Evolutionary conservation across 2,113 vertebrate species (phyloP).

Genomic region (Austrofundulus limnaeus): DNA sequence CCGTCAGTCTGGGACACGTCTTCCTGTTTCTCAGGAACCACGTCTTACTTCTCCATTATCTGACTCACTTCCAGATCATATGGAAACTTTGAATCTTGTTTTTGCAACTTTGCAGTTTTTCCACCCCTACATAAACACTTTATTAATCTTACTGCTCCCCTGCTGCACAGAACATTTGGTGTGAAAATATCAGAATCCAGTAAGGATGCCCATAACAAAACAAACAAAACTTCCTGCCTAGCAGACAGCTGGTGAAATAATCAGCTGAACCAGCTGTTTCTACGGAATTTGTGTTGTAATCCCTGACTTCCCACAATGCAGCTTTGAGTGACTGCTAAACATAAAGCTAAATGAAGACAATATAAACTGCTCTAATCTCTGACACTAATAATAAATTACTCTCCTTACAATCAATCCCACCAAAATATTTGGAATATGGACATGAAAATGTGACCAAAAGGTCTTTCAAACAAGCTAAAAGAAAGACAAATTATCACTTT

Average conservation of each 20-base stretch:
- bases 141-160: background rate
- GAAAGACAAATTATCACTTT: slow-evolving; percentile 1
- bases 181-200: background rate
- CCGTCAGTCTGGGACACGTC: background rate
- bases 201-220: background rate
- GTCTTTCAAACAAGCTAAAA: too few relatives aligned
- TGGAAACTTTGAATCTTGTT: background rate
- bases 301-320: background rate
- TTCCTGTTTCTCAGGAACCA: slow-evolving; percentile 9
- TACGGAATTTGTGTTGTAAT: slow-evolving; percentile 1
- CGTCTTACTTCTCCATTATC: slow-evolving; percentile 29
- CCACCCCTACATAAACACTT: background rate
- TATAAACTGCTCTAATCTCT: background rate
- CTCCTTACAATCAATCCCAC: too few relatives aligned
- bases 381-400: too few relatives aligned
- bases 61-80: background rate
- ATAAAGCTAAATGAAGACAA: slow-evolving; percentile 7
- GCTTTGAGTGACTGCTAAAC: background rate
- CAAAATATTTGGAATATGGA: too few relatives aligned
- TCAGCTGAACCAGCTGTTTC: slow-evolving; percentile 1
- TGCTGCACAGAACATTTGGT: slow-evolving; percentile 1
- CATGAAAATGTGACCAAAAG: background rate
- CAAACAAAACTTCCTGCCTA: background rate
- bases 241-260: background rate
- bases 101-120: background rate